A percentile compares a stretch with the other conserved stretches of the same genome.
Conservation (phyloP, 2,888 invertebrate genomes). For the Syrphus vitripennis region DNA sequence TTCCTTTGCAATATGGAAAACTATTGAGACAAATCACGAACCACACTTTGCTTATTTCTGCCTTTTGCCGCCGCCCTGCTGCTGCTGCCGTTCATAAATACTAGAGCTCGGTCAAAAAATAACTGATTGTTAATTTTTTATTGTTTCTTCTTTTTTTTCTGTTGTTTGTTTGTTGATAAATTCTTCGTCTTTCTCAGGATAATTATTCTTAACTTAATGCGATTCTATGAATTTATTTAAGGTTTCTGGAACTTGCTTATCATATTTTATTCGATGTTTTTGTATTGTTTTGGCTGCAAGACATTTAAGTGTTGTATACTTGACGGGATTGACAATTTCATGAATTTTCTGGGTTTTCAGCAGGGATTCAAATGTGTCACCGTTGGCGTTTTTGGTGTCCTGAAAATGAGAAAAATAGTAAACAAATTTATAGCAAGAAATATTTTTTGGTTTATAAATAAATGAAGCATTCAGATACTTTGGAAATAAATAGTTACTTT, state of each 20-base stretch:
- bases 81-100: slow-evolving; percentile 29
- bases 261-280: slow-evolving; percentile 86
- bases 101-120: slow-evolving; percentile 31
- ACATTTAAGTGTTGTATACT: slow-evolving; percentile 91
- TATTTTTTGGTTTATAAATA: not conserved
- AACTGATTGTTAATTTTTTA: slow-evolving; percentile 15
- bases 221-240: slow-evolving; percentile 81
- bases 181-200: not conserved
- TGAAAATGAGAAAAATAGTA: slow-evolving; percentile 64
- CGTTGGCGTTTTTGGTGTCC: slow-evolving; percentile 87
- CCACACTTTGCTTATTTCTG: slow-evolving; percentile 44
- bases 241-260: slow-evolving; percentile 83
- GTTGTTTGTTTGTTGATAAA: not conserved
- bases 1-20: slow-evolving; percentile 37
- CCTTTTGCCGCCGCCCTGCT: slow-evolving; percentile 19
- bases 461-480: too few species aligned
- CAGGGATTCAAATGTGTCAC: slow-evolving; percentile 88
- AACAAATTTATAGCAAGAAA: not conserved
- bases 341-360: slow-evolving; percentile 85
- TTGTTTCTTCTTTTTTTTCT: not conserved
- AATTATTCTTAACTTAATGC: slow-evolving; percentile 75
- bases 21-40: slow-evolving; percentile 43
- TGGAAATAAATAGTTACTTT: too few species aligned
- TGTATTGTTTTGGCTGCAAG: slow-evolving; percentile 92
- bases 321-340: slow-evolving; percentile 88